These are phyloP conservation scores for Chrysina gloriosa DNA, from an alignment of 2,888 invertebrate species.

Conservation along the genomic window DNA sequence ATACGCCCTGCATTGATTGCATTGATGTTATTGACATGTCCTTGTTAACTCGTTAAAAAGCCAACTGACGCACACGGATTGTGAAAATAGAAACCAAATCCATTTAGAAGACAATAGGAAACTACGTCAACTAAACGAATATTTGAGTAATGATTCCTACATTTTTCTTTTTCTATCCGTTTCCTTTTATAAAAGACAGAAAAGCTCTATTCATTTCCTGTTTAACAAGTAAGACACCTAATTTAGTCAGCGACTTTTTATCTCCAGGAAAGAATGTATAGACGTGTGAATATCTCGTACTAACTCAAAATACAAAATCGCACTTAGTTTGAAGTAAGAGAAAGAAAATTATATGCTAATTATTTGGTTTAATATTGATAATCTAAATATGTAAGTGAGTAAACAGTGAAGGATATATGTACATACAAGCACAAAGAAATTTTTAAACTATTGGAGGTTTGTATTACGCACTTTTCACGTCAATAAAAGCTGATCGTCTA, in stretches of 20 bases:
- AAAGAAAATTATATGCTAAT: too few species aligned
- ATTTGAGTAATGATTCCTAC: conserved; percentile 2
- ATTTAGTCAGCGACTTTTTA: background rate
- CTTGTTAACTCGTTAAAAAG: background rate
- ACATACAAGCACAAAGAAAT: too few species aligned
- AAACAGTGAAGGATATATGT: too few species aligned
- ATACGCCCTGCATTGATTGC: background rate
- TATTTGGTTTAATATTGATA: too few species aligned
- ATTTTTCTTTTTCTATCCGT: background rate
- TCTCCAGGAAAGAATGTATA: background rate
- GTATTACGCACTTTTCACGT: too few species aligned
- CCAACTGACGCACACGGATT: conserved; percentile 1
- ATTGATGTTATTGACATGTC: background rate
- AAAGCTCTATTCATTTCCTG: background rate
- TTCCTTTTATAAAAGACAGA: background rate
- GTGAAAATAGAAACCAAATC: background rate
- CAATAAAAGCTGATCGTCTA: too few species aligned
- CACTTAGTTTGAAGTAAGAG: too few species aligned
- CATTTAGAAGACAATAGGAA: conserved; percentile 9
- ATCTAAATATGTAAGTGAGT: too few species aligned
- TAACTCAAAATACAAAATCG: too few species aligned
- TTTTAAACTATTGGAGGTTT: too few species aligned
- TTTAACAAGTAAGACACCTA: background rate
- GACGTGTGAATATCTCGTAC: background rate
- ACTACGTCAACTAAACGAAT: conserved; percentile 16